Base-by-base conservation (phyloP, 2,113 vertebrate genomes). In the Microtus oregoni region DNA sequence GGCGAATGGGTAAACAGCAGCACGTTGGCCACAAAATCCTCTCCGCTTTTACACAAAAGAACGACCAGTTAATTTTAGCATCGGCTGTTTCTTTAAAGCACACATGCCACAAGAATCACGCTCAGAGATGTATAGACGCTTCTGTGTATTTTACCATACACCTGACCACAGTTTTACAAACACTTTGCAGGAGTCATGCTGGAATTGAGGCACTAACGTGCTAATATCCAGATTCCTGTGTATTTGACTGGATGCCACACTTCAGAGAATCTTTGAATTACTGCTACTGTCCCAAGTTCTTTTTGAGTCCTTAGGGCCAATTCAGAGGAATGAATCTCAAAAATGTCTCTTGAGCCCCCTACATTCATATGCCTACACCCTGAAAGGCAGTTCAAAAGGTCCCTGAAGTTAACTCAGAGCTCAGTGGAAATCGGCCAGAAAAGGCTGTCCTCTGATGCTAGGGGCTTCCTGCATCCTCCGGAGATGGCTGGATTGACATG, bases 361-460 rank as follows among this genome's bases (percentile, higher is more conserved):
- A 13, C 41, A 89, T 92, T 94, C 73, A 88, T 89, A 86, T 50
- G 38, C 81, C 79, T 26, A 86, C 5, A 52, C 68, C 90, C 75
- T 67, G 70, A 90, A 96, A 96, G 76, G 85, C 72, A 94, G 88
- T 96, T 97, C 92, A 94, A 90, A 95, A 97, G 87, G 96, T 95
- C 94, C 52, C 65, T 82, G 75, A 95, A 94, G 96, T 89, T 96
- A 93, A 85, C 88, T 90, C 52, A 0, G 70, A 92, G 81, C 88
- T 96, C 92, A 89, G 81, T 61, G 76, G 89, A 95, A 97, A 89
- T 67, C 20, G 95, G 94, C 68, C 92, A 95, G 67, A 44, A 67
- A 85, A 92, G 83, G 85, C 72, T 67, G 47, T 58, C 85, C 5
- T 72, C 47, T 79, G 95, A 89, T 89, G 41, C 77, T 79, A 68